Evolutionary conservation across 2,888 invertebrate genomes (phyloP).

Genomic region (Leptopilina drosophilae): DNA sequence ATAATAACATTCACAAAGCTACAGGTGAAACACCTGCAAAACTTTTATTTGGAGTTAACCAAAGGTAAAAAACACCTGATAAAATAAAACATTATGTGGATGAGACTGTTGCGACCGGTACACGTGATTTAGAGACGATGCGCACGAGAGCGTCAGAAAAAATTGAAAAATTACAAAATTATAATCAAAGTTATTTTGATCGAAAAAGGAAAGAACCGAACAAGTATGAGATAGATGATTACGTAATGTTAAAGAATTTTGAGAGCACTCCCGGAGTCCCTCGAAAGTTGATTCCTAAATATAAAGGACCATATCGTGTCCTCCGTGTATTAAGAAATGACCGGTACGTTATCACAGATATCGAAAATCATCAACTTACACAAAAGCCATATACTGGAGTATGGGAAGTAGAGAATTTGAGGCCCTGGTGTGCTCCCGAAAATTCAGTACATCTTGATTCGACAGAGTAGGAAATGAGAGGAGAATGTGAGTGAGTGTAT

Average conservation of each 20-base stretch:
- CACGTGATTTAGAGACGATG: not conserved
- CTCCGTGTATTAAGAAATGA: too few relatives aligned
- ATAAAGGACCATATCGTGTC: too few relatives aligned
- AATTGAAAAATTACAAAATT: not conserved
- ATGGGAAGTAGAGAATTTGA: not conserved
- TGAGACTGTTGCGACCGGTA: not conserved
- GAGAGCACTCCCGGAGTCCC: not conserved
- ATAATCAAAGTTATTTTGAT: constrained; percentile 1
- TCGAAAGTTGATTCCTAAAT: too few relatives aligned
- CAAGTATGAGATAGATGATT: not conserved
- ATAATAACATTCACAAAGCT: constrained; percentile 4
- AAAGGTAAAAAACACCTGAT: not conserved
- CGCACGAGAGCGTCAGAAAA: not conserved
- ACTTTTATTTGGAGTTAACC: constrained; percentile 33
- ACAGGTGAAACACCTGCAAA: constrained; percentile 17
- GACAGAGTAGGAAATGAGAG: not conserved
- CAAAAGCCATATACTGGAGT: not conserved
- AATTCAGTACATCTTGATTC: not conserved
- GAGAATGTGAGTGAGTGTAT: not conserved
- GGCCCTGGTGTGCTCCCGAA: not conserved
- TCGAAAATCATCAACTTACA: too few relatives aligned
- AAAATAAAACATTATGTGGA: not conserved
- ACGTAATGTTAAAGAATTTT: not conserved
- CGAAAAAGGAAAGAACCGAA: not conserved
- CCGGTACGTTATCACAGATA: too few relatives aligned